Conservation (phyloP, 2,797 vertebrate genomes). For the Hirundo rustica region DNA sequence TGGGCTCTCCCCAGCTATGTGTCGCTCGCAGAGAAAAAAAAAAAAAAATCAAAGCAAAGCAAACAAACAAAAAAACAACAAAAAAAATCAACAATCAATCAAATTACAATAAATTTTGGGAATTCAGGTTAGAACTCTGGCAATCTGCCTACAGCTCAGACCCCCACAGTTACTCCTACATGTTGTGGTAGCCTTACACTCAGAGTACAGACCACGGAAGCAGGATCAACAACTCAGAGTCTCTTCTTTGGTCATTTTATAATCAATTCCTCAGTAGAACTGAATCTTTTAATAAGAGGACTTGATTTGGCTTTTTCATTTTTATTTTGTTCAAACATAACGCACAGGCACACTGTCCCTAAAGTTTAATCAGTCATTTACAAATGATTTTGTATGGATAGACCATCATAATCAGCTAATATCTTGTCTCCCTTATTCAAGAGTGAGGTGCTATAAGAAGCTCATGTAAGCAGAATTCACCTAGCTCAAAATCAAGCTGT, state of each 20-base stretch:
- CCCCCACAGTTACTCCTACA: neutral
- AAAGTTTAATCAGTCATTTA: neutral
- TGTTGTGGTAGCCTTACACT: rapidly evolving
- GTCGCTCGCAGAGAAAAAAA: rapidly evolving
- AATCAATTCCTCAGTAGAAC: neutral
- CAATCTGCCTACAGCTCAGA: neutral
- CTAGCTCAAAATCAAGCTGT: neutral
- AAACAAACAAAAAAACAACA: too few species aligned
- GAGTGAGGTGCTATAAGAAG: neutral
- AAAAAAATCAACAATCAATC: rapidly evolving
- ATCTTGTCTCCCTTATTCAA: neutral
- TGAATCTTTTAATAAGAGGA: neutral
- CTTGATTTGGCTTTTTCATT: neutral
- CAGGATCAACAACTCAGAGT: neutral
- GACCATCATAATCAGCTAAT: neutral
- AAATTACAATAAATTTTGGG: neutral
- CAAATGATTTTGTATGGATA: neutral
- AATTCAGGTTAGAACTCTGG: neutral
- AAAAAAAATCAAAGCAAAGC: neutral
- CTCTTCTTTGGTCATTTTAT: neutral
- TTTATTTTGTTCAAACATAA: neutral
- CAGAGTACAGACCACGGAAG: neutral
- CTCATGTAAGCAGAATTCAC: rapidly evolving
- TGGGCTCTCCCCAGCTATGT: neutral
- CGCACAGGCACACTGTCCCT: neutral